Conservation (phyloP, 1,140 invertebrate genomes). For the Paralvinella palmiformis region DNA sequence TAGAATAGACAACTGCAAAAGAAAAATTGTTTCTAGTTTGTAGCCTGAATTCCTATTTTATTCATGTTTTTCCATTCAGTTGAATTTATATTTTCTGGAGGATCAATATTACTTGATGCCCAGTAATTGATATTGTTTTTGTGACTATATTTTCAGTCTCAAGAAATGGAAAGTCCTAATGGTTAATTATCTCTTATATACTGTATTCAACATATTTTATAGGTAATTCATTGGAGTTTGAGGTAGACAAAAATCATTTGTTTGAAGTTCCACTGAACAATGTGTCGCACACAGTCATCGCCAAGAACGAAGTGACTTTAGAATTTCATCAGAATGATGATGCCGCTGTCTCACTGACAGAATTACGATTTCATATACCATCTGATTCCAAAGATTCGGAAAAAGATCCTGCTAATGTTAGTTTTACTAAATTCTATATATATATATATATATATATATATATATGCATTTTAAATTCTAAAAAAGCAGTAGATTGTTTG, state of each 20-base stretch:
- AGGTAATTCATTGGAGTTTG: slow-evolving; percentile 83
- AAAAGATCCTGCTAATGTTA: slow-evolving; percentile 24
- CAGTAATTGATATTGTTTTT: no score
- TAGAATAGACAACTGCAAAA: no score
- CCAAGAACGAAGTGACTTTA: slow-evolving; percentile 97
- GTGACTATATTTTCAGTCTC: no score
- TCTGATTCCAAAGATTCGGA: slow-evolving; percentile 65
- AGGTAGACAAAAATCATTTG: slow-evolving; percentile 76
- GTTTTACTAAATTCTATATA: background rate
- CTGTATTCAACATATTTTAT: no score
- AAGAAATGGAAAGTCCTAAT: no score
- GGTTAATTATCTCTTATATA: no score
- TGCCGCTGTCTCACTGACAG: slow-evolving; percentile 90
- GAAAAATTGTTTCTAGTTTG: no score
- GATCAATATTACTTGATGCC: no score
- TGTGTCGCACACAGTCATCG: slow-evolving; percentile 93
- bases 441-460: background rate
- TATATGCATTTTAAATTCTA: background rate
- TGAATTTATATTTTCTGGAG: no score
- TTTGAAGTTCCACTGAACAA: slow-evolving; percentile 96
- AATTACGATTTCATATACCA: slow-evolving; percentile 97
- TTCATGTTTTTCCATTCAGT: no score
- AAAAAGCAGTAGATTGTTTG: background rate
- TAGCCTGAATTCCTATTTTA: no score
- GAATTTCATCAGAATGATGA: slow-evolving; percentile 99